Base-by-base conservation (phyloP, 2,113 vertebrate species). In the Microtus richardsoni region DNA sequence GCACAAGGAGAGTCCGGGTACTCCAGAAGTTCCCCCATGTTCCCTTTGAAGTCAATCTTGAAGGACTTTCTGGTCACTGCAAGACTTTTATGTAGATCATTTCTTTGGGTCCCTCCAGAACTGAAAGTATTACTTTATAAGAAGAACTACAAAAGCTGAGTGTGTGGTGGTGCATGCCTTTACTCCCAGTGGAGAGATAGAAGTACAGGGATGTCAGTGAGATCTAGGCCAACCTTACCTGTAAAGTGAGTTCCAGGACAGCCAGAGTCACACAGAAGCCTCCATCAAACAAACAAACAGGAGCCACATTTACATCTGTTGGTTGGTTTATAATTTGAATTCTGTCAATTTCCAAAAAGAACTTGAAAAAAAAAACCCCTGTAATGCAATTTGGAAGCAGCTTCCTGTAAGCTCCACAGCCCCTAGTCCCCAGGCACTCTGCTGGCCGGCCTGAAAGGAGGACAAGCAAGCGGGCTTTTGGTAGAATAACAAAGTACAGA, bases 271-370 rank as follows among this genome's bases (percentile, higher is more conserved):
- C 11, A 58, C 7, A n/a, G 10, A 58, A 80, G 78, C 36, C 21
- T 5, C 11, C 28, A 12, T 58, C 79, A 60, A 58, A 82, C 52
- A 77, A 44, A 75, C 12, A n/a, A 88, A 9, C 33, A 88, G 74
- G 78, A 91, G 33, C 17, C n/a, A 92, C 3, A 33, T 80, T 89
- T 85, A 7, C 82, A 88, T 30, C 41, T 66, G 6, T 58, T 84
- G 26, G 52, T 39, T 93, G 73, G 30, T 64, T 88, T 94, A 74
- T 89, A 88, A 91, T 89, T 83, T 84, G 39, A 70, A 92, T 74
- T 88, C 73, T 95, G 47, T 6, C n/a, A 89, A 33, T 95, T 97
- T 94, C 41, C 21, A 95, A 62, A 75, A 89, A 71, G 5, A 73
- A 83, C 62, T 49, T 52, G 36, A 73, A 96, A 93, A 95, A 93